Base-by-base conservation (phyloP, 2,797 vertebrate species). In the Lithobates pipiens region DNA sequence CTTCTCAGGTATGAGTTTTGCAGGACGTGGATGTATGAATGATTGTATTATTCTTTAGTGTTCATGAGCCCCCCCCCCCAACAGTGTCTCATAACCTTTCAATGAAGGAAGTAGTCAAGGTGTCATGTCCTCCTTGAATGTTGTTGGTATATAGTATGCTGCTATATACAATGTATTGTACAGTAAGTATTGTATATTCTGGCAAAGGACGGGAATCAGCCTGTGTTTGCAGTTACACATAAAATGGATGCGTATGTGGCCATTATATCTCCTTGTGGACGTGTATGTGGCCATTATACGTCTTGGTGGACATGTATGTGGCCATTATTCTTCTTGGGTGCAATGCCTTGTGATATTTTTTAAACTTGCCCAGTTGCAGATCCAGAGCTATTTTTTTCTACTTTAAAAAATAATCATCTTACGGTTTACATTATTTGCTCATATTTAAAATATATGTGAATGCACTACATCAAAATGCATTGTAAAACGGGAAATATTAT, bases 1-100 rank as follows among this genome's bases (percentile, higher is more conserved):
- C 44, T 68, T 27, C 71, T 85, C 63, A 29, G 71, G 70, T 80
- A 85, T 39, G 76, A 68, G 77, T 85, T 61, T 81, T 76, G n/a
- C 63, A 46, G 44, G 57, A 57, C 11, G 68, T 72, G 23, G 77
- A 50, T 39, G 69, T 85, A 54, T 72, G 54, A 73, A 36, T 75
- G 39, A 21, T 86, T 68, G 67, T 29, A 13, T 74, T 16, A 39
- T 74, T 72, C 11, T 61, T 74, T 34, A 73, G 29, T 77, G 79
- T 73, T 72, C 46, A 76, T 57, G 7, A 67, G 69, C 42, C 63
- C 3, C 39, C 29, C 39, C 29, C 32, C 11, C 32, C 46, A 57
- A 44, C 57, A 39, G 15, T 29, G 67, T 42, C 67, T 27, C 65
- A 70, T 34, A 72, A 21, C n/a, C 34, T 27, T 27, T 68, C 42